These are phyloP conservation scores for Caenorhabditis remanei DNA, from an alignment of 1,140 invertebrate species.

Conservation along the genomic window DNA sequence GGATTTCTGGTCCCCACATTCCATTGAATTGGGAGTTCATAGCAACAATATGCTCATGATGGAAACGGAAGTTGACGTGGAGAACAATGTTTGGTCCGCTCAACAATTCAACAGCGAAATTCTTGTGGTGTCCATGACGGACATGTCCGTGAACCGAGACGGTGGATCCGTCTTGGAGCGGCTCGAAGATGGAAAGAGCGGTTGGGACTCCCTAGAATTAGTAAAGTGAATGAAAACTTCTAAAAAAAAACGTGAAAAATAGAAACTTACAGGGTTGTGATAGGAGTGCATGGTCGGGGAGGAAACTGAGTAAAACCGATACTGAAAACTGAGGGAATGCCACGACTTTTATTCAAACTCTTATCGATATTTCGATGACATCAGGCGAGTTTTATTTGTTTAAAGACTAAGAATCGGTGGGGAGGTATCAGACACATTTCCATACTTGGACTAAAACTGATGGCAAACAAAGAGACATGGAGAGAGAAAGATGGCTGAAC, in stretches of 20 bases:
- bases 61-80: conserved; percentile 65
- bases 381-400: conserved; percentile 54
- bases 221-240: not conserved
- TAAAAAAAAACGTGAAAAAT: not conserved
- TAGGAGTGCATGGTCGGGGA: conserved; percentile 55
- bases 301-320: conserved; percentile 26
- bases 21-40: conserved; percentile 61
- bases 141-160: conserved; percentile 60
- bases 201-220: conserved; percentile 57
- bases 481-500: not conserved
- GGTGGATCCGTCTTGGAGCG: conserved; percentile 59
- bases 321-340: not conserved
- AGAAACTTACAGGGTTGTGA: conserved; percentile 60
- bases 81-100: conserved; percentile 64
- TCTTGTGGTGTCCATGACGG: conserved; percentile 59
- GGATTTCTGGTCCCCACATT: conserved; percentile 60
- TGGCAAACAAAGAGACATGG: conserved; percentile 1
- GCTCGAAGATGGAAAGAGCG: conserved; percentile 58
- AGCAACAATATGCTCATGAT: conserved; percentile 53
- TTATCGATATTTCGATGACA: conserved; percentile 45
- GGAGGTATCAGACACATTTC: conserved; percentile 35
- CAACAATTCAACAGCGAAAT: conserved; percentile 60
- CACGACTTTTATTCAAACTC: conserved; percentile 50
- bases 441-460: conserved; percentile 3
- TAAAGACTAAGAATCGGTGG: conserved; percentile 52